These are phyloP conservation scores for Lepidochrysops patricia DNA, from an alignment of 2,888 invertebrate genomes.

Conservation along the genomic window DNA sequence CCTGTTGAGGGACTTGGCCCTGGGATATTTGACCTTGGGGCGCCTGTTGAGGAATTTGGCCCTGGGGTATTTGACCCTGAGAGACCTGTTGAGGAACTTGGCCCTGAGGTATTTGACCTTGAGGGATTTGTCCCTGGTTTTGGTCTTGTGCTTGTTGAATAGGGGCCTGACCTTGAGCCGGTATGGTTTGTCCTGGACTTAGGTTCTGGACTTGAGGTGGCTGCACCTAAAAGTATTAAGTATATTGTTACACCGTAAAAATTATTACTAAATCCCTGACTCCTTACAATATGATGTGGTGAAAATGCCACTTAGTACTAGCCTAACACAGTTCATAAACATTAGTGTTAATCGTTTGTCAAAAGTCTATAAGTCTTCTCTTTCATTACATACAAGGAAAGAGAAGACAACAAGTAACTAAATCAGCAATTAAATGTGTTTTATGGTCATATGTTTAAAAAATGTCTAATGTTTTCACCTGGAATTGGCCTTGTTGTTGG, in stretches of 20 bases:
- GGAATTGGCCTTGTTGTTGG: conserved; percentile 1
- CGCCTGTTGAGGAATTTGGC: conserved; percentile 24
- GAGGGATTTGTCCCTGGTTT: conserved; percentile 22
- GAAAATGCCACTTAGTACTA: too few relatives aligned
- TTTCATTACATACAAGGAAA: too few relatives aligned
- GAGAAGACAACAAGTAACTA: too few relatives aligned
- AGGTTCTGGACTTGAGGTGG: conserved; percentile 24
- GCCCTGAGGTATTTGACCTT: conserved; percentile 24
- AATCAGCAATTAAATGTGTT: too few relatives aligned
- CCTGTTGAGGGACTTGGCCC: conserved; percentile 24
- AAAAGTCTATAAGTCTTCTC: too few relatives aligned
- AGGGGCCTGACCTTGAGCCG: conserved; percentile 21
- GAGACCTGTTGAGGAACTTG: conserved; percentile 27
- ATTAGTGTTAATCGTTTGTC: too few relatives aligned
- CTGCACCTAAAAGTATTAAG: conserved; percentile 17
- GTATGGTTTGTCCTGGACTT: conserved; percentile 1
- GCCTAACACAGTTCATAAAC: too few relatives aligned
- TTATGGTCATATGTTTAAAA: too few relatives aligned
- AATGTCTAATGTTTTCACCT: not conserved
- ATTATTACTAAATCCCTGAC: too few relatives aligned
- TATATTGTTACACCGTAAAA: not conserved
- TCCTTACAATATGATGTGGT: too few relatives aligned
- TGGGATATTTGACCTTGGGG: conserved; percentile 19
- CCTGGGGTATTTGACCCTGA: conserved; percentile 25
- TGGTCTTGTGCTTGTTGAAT: conserved; percentile 22